Evolutionary conservation across 2,797 vertebrate species (phyloP), one percentile per base, ranked within the genome.

Genomic region (Alfaro cultratus): DNA sequence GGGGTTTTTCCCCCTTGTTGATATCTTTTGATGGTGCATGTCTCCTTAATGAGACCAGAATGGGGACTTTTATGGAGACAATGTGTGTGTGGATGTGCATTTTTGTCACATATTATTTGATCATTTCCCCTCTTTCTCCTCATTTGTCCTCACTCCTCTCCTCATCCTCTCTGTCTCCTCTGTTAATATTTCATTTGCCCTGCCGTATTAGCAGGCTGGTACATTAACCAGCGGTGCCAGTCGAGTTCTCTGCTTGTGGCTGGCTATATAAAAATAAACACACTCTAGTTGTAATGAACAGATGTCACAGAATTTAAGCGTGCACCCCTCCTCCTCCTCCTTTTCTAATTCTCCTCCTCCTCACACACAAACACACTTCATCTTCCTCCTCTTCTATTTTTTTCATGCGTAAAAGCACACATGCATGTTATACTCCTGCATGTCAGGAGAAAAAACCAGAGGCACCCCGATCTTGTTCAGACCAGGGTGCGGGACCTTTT

Each of bases 271-370:
- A 97, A 98, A 97, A 97, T 97, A 95, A 95, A 95, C 94, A 95
- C 94, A 95, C 93, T 95, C 94, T 93, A 90, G 91, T 97, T 97
- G 97, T 97, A 97, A 97, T 97, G 97, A 98, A 97, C 97, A 98
- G 97, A 97, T 98, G 97, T 97, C 97, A 95, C 96, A 94, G 97
- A 97, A 97, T 97, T 97, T 97, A 96, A 97, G 96, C 96, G 95
- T 95, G 95, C 96, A 91, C 94, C 87, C 92, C 87, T 89, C 91
- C 95, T 41, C 41, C 41, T 93, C 92, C 49, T 23, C 49, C 92
- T 71, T 29, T 39, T 45, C 41, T 87, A 12, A 74, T 84, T 91
- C 91, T 89, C 93, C 76, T 18, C 77, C 62, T 72, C 91, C 87
- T 88, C 91, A 83, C 85, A 90, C 86, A 89, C 87, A 90, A 81